Evolutionary conservation across 2,113 vertebrate genomes (phyloP), one percentile per base, ranked within the genome.

Genomic region (Mixornis gularis): DNA sequence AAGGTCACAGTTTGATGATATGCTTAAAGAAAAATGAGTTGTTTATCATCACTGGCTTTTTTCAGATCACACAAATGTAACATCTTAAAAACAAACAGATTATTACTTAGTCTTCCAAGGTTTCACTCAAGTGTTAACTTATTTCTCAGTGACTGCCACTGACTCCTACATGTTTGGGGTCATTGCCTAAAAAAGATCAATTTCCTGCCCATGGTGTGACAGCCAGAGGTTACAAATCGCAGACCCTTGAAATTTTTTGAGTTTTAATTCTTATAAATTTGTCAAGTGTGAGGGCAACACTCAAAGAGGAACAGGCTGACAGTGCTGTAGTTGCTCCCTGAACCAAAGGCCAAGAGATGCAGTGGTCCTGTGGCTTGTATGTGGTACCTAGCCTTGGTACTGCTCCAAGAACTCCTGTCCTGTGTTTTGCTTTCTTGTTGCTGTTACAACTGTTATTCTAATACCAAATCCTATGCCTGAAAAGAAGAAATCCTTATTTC

Each of bases 121-220:
- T 46, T 85, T 78, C 34, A 51, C 26, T 80, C 52, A 65, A 64
- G 18, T 43, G 21, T 12, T 55, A 46, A 36, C 32, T 73, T 66
- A 70, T 30, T 86, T 90, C 59, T 73, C 8, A 8, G 36, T 43
- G 43, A 55, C 17, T 58, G 22, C 36, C 17, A 26, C 17, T 70
- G 17, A 34, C 18, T 48, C 17, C 40, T 56, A 32, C 43, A 15
- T 38, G 30, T 49, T 73, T 73, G 18, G 20, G 16, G 38, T 52
- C 48, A 55, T 21, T 49, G 49, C 17, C 46, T 70, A 32, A 68
- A 85, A 82, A 79, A 83, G 22, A 69, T 34, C 10, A 7, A 63
- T 66, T 77, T 80, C 55, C 26, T 0, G 0, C 17, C 25, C 15
- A 40, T 7, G 2, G 7, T 30, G 20, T 44, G 62, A 63, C 46